phyloP scores from a whole-genome alignment of 1,140 invertebrate species.

The Anoplophora glabripennis region DNA sequence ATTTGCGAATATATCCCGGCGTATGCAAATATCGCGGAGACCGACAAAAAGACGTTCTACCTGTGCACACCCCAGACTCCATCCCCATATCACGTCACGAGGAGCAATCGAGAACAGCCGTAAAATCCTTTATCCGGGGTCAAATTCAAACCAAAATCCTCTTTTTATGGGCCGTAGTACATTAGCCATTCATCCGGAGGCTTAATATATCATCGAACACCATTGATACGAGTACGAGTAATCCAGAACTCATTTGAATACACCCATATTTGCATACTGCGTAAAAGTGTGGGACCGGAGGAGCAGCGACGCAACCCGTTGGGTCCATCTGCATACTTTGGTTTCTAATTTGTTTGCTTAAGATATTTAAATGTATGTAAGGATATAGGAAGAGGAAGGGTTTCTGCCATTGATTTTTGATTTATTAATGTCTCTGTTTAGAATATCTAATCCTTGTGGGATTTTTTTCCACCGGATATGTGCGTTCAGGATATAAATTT shows the following conservation, averaged over 20 bases:
- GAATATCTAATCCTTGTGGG: conserved; percentile 24
- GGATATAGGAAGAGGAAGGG: background rate
- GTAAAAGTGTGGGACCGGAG: conserved; percentile 17
- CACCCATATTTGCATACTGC: conserved; percentile 11
- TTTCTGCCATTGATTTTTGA: conserved; percentile 18
- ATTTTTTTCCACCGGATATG: conserved; percentile 8
- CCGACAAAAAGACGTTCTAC: conserved; percentile 9
- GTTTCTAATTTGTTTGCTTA: conserved; percentile 20
- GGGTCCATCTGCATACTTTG: conserved; percentile 12
- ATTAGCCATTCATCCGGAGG: conserved; percentile 20
- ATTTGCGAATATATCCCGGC: conserved; percentile 3
- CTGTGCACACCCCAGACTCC: conserved; percentile 7
- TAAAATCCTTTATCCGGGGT: conserved; percentile 17
- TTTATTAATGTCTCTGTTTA: conserved; percentile 19
- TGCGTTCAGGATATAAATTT: conserved; percentile 6
- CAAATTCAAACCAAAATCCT: conserved; percentile 25
- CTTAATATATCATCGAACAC: conserved; percentile 19
- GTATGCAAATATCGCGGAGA: conserved; percentile 9
- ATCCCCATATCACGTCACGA: conserved; percentile 14
- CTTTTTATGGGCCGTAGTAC: conserved; percentile 21
- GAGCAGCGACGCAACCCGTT: background rate
- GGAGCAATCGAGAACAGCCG: conserved; percentile 17
- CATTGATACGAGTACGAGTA: conserved; percentile 15
- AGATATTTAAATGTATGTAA: conserved; percentile 22
- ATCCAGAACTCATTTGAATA: conserved; percentile 9